Conservation (phyloP, 2,113 vertebrate species). For the Uria lomvia region DNA sequence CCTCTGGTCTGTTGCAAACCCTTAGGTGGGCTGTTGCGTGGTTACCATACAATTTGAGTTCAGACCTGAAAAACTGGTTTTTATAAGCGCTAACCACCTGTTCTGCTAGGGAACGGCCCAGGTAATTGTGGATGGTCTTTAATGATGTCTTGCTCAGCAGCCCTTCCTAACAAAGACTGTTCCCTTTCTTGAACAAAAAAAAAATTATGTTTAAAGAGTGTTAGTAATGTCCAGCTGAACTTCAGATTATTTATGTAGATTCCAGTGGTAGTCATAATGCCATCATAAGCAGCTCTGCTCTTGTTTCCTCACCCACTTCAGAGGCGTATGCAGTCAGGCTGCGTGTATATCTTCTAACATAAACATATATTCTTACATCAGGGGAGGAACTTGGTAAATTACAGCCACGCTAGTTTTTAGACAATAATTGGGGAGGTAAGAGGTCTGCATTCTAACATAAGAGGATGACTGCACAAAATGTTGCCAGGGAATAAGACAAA, state of each 20-base stretch:
- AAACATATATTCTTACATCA: background rate
- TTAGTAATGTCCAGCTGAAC: background rate
- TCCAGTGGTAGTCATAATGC: background rate
- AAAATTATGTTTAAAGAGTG: background rate
- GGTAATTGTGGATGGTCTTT: background rate
- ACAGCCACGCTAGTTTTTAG: rapidly evolving
- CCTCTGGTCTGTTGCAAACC: background rate
- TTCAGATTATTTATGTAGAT: background rate
- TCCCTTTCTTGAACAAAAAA: no score
- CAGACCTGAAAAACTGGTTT: slow-evolving; percentile 62
- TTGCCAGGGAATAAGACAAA: background rate
- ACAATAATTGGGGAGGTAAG: background rate
- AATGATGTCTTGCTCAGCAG: background rate
- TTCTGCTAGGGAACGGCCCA: background rate
- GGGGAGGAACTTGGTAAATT: background rate
- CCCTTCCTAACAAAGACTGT: no score
- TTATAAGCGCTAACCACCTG: background rate
- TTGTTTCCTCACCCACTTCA: background rate
- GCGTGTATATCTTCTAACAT: background rate
- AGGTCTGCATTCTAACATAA: background rate
- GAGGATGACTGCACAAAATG: background rate
- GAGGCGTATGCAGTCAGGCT: background rate
- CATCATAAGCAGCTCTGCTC: no score
- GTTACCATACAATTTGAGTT: slow-evolving; percentile 10
- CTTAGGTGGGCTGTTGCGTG: slow-evolving; percentile 41